A percentile compares a stretch with the other conserved stretches of the same genome.
Evolutionary conservation across 2,888 invertebrate species (phyloP).

Genomic region (Tachina grossa): DNA sequence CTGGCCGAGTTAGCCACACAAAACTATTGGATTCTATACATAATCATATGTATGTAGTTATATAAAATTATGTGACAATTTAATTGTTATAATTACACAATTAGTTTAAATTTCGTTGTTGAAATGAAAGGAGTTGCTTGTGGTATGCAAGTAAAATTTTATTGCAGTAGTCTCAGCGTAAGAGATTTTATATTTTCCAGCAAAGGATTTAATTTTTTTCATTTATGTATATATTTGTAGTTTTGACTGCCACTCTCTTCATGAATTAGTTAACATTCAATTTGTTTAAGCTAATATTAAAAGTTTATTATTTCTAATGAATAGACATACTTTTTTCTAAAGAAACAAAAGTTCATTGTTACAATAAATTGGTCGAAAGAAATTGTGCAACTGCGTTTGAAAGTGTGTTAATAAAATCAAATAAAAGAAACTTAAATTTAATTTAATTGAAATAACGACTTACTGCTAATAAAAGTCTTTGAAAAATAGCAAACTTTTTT

Average conservation of each 20-base stretch:
- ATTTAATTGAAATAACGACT: constrained; percentile 25
- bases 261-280: neutral
- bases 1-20: constrained; percentile 23
- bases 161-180: neutral
- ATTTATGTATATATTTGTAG: neutral
- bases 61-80: constrained; percentile 64
- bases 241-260: neutral
- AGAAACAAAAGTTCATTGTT: constrained; percentile 46
- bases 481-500: constrained; percentile 26
- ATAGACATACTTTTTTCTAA: constrained; percentile 1
- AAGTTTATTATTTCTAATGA: neutral
- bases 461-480: constrained; percentile 36
- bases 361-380: neutral
- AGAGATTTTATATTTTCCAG: too few relatives aligned
- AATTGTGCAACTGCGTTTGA: constrained; percentile 20
- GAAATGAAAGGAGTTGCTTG: constrained; percentile 46
- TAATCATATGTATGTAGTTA: neutral
- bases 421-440: neutral
- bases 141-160: neutral
- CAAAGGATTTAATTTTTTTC: neutral
- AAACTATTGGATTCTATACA: constrained; percentile 49
- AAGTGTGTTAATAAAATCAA: constrained; percentile 30
- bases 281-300: neutral
- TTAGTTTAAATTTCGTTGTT: constrained; percentile 52
- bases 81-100: constrained; percentile 71